A percentile compares a stretch with the other conserved stretches of the same genome.
Conservation (phyloP, 2,113 vertebrate species). For the Bungarus multicinctus region DNA sequence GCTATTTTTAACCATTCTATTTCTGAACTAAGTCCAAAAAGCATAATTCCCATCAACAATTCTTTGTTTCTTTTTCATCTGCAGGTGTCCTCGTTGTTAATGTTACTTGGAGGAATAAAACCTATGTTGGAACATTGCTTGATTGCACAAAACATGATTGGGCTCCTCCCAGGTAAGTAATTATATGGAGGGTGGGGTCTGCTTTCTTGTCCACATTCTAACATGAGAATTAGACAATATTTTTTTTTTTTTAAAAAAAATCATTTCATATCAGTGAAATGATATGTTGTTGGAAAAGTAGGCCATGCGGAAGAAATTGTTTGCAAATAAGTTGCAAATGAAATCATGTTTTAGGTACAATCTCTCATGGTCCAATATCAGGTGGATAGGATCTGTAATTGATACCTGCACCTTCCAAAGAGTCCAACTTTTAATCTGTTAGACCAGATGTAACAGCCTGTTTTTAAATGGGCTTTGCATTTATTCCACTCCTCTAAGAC, state of each 20-base stretch:
- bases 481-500: not conserved
- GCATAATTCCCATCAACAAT: constrained; percentile 23
- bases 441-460: not conserved
- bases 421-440: not conserved
- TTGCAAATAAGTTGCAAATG: constrained; percentile 3
- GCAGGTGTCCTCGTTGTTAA: constrained; percentile 98
- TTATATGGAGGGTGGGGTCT: not conserved
- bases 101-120: constrained; percentile 98
- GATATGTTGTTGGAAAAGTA: constrained; percentile 33
- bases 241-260: constrained; percentile 42
- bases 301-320: not conserved
- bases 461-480: not conserved
- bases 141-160: constrained; percentile 99
- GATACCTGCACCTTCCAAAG: not conserved
- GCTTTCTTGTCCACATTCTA: constrained; percentile 31
- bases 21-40: constrained; percentile 20
- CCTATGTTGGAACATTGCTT: constrained; percentile 93
- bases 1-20: not conserved
- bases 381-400: not conserved
- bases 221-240: constrained; percentile 37
- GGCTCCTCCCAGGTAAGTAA: constrained; percentile 92
- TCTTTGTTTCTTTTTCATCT: constrained; percentile 36
- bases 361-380: not conserved
- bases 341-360: not conserved
- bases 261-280: constrained; percentile 53